A percentile compares a stretch with the other conserved stretches of the same genome.
These are phyloP conservation scores for Macroramphosus scolopax DNA, from an alignment of 2,797 vertebrate species.

Conservation along the genomic window DNA sequence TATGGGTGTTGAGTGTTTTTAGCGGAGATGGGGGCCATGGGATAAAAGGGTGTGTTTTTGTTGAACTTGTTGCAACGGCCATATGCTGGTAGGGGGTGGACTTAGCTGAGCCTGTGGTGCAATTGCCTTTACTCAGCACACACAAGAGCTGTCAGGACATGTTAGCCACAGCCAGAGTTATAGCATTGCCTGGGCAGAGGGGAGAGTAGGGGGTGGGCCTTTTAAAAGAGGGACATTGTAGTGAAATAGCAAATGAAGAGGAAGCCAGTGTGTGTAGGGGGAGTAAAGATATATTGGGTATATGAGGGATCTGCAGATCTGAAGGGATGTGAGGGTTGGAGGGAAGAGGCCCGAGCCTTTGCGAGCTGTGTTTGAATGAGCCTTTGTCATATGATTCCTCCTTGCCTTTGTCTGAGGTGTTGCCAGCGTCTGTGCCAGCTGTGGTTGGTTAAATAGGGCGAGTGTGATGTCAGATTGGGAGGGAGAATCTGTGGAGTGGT, in stretches of 20 bases:
- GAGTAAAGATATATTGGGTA: too few species aligned
- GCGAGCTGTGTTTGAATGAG: constrained; percentile 21
- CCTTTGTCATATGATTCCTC: constrained; percentile 53
- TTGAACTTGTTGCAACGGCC: constrained; percentile 69
- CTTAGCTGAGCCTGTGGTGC: constrained; percentile 43
- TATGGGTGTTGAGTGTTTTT: constrained; percentile 47
- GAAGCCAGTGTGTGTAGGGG: background rate
- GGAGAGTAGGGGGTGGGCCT: constrained; percentile 31
- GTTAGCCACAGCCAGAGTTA: constrained; percentile 66
- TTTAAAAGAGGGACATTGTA: constrained; percentile 11
- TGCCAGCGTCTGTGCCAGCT: constrained; percentile 53
- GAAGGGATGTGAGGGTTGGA: constrained; percentile 3
- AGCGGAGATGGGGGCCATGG: constrained; percentile 29
- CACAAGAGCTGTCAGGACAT: constrained; percentile 64
- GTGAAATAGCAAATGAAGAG: constrained; percentile 9
- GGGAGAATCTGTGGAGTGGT: background rate
- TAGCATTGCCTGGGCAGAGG: constrained; percentile 54
- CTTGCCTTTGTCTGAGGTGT: constrained; percentile 44
- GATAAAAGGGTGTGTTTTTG: constrained; percentile 65
- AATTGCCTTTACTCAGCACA: constrained; percentile 55
- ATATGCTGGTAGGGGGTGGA: constrained; percentile 59
- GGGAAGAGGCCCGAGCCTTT: constrained; percentile 16
- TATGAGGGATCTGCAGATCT: too few species aligned
- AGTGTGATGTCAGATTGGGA: constrained; percentile 10
- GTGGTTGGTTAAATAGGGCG: constrained; percentile 28